A percentile compares a stretch with the other conserved stretches of the same genome.
phyloP scores from a whole-genome alignment of 2,113 vertebrate genomes.

The Plotosus lineatus region DNA sequence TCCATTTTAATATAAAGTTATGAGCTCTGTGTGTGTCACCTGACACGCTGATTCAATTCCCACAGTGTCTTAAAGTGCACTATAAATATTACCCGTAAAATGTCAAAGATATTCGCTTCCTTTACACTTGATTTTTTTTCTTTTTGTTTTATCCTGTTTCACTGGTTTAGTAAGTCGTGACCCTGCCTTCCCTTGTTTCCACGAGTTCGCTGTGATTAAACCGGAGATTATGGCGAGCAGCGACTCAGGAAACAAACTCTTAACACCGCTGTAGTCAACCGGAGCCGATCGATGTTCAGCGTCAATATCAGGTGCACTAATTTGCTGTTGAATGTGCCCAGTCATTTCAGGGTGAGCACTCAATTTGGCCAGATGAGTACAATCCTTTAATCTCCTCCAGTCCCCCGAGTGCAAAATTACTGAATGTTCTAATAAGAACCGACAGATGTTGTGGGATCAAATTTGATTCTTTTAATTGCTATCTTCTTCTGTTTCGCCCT shows the following conservation, averaged over 20 bases:
- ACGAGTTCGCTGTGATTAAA: conserved; percentile 40
- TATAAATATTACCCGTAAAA: neutral
- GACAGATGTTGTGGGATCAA: conserved; percentile 92
- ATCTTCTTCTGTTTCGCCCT: conserved; percentile 67
- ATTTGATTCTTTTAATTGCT: conserved; percentile 99
- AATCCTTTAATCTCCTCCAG: conserved; percentile 99
- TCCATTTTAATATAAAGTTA: neutral
- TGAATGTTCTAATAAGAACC: conserved; percentile 92
- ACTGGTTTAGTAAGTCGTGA: conserved; percentile 22
- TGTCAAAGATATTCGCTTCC: neutral
- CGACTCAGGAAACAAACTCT: conserved; percentile 79
- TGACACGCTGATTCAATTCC: neutral
- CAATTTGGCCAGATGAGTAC: conserved; percentile 92
- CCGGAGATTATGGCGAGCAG: conserved; percentile 30
- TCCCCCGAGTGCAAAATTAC: conserved; percentile 87
- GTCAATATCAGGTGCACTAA: conserved; percentile 96
- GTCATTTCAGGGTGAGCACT: conserved; percentile 89
- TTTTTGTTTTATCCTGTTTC: neutral
- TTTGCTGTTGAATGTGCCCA: conserved; percentile 93
- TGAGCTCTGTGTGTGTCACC: neutral
- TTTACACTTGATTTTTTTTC: neutral
- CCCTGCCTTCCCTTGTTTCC: conserved; percentile 27
- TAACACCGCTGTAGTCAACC: conserved; percentile 76
- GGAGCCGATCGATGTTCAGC: conserved; percentile 86
- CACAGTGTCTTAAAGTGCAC: neutral